These are phyloP conservation scores for Luidia sarsii DNA, from an alignment of 53 echinoderm and acorn worm genomes.

Conservation along the genomic window DNA sequence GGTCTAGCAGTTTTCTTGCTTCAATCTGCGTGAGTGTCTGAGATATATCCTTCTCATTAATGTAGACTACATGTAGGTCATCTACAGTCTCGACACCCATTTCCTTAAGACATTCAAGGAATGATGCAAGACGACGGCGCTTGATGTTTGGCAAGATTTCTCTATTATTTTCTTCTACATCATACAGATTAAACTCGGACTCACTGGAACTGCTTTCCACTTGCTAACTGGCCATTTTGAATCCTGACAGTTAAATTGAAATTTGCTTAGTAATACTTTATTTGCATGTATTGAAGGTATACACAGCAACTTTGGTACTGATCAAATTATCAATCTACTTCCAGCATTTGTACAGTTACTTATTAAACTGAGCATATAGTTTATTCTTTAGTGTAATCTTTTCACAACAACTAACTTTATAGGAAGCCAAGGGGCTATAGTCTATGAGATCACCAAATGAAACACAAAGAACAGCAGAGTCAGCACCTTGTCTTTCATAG, in stretches of 20 bases:
- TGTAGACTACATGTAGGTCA: constrained; percentile 56
- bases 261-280: constrained; percentile 1
- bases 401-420: constrained; percentile 18
- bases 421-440: constrained; percentile 30
- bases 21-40: constrained; percentile 51
- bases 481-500: constrained; percentile 6
- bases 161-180: constrained; percentile 31
- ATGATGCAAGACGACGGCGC: constrained; percentile 7
- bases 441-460: constrained; percentile 23
- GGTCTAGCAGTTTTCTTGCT: constrained; percentile 41
- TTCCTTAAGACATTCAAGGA: constrained; percentile 8
- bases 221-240: not conserved
- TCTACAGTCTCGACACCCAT: constrained; percentile 44
- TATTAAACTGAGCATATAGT: constrained; percentile 19
- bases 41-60: constrained; percentile 43
- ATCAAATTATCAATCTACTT: not conserved
- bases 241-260: constrained; percentile 6
- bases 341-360: constrained; percentile 14
- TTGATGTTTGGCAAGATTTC: constrained; percentile 38
- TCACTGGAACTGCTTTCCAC: constrained; percentile 21
- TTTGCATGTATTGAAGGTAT: constrained; percentile 17
- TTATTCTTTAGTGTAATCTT: constrained; percentile 50
- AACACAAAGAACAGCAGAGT: constrained; percentile 10
- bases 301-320: constrained; percentile 3
- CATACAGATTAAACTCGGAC: constrained; percentile 25